Evolutionary conservation across 2,797 vertebrate species (phyloP).

Genomic region (Botia kubotai): DNA sequence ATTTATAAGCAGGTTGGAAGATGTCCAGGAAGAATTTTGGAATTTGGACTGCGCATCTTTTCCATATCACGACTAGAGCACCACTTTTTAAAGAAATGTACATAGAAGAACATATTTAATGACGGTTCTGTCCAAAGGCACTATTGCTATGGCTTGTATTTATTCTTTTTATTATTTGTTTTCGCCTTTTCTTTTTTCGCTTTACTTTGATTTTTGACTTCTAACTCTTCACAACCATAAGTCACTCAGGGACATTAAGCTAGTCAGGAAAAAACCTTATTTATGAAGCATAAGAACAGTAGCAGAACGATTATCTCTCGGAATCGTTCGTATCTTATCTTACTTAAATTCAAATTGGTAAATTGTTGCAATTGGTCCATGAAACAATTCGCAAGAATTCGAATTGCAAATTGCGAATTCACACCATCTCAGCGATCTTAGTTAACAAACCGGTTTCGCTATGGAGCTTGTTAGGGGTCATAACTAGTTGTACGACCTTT

Average conservation of each 20-base stretch:
- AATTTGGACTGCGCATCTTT: background rate
- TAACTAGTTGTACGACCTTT: background rate
- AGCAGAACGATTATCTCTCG: too few relatives aligned
- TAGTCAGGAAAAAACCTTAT: conserved; percentile 45
- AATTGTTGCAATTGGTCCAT: too few relatives aligned
- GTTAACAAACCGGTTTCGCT: background rate
- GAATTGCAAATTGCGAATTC: background rate
- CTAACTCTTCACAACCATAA: conserved; percentile 34
- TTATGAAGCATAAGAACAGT: too few relatives aligned
- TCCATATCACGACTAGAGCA: conserved; percentile 40
- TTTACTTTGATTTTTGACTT: conserved; percentile 29
- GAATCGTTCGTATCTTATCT: too few relatives aligned
- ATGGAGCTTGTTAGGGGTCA: background rate
- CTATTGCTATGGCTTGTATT: conserved; percentile 62
- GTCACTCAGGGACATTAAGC: conserved; percentile 66
- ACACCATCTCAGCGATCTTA: background rate
- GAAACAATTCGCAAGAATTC: background rate
- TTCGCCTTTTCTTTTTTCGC: background rate
- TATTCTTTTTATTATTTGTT: conserved; percentile 49
- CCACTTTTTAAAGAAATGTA: conserved; percentile 55
- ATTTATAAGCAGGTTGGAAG: background rate
- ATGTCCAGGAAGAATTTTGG: too few relatives aligned
- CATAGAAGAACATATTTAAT: conserved; percentile 60
- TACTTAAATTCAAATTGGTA: background rate
- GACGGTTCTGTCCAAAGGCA: conserved; percentile 61